Evolutionary conservation across 2,888 invertebrate species (phyloP).

Genomic region (Drosophila mettleri): DNA sequence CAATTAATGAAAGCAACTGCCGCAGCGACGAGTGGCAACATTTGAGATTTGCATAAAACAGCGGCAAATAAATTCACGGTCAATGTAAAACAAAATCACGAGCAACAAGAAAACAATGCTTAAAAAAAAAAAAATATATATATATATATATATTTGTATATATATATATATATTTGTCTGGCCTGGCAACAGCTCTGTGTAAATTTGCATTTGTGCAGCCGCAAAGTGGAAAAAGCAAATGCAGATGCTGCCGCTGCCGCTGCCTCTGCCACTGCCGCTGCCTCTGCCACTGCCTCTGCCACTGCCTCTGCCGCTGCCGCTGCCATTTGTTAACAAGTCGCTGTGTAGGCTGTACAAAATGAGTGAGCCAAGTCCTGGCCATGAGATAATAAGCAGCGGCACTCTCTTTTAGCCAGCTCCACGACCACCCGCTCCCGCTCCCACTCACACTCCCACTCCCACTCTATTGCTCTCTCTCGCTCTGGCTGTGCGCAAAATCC

Average conservation of each 20-base stretch:
- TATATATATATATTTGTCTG: constrained; percentile 12
- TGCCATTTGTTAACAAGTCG: constrained; percentile 16
- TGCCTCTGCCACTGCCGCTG: constrained; percentile 15
- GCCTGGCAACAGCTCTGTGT: constrained; percentile 69
- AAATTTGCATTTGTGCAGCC: constrained; percentile 60
- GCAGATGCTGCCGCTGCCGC: constrained; percentile 31
- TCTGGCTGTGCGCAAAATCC: constrained; percentile 40
- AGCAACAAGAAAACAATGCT: constrained; percentile 43
- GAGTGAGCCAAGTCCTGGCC: constrained; percentile 23
- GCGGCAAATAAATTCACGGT: constrained; percentile 68
- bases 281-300: constrained; percentile 10
- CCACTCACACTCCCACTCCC: neutral
- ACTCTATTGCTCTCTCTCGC: neutral
- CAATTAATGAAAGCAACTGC: constrained; percentile 57
- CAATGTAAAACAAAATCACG: constrained; percentile 66
- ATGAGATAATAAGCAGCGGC: constrained; percentile 47
- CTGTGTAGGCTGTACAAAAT: constrained; percentile 68
- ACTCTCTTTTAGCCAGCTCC: neutral
- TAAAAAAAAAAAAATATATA: constrained; percentile 14
- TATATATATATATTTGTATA: constrained; percentile 6
- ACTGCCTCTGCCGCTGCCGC: constrained; percentile 8
- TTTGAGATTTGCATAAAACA: constrained; percentile 58
- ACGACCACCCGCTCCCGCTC: neutral
- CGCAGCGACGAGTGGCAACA: constrained; percentile 25
- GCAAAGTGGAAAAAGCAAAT: constrained; percentile 57